Evolutionary conservation across 2,797 vertebrate species (phyloP).

Genomic region (Smutsia temminckii): DNA sequence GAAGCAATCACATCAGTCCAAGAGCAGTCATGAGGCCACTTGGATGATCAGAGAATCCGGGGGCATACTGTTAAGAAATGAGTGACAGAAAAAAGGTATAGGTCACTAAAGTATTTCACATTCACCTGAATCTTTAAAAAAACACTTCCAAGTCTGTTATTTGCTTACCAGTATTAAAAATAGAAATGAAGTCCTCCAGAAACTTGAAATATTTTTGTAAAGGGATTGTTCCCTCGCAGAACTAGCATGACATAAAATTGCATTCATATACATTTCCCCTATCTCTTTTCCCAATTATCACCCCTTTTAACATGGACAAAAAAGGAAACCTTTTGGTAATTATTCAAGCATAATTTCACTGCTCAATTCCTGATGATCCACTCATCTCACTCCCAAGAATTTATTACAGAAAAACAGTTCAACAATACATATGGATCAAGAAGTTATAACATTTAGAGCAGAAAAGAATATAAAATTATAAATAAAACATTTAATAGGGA

Average conservation of each 20-base stretch:
- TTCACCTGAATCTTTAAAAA: conserved; percentile 41
- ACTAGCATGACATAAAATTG: neutral
- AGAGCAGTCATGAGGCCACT: neutral
- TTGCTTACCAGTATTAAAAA: conserved; percentile 25
- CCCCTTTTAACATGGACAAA: neutral
- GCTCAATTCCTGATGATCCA: neutral
- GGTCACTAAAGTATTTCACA: neutral
- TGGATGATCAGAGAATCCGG: neutral
- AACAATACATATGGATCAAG: neutral
- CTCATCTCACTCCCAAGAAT: neutral
- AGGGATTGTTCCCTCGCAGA: neutral
- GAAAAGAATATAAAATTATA: no score
- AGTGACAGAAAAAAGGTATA: neutral
- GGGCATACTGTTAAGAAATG: neutral
- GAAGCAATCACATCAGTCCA: neutral
- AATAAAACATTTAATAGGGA: neutral
- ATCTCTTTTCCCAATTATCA: neutral
- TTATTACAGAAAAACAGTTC: neutral
- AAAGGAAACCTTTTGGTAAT: neutral
- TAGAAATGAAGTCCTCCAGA: conserved; percentile 32
- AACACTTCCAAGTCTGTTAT: conserved; percentile 21
- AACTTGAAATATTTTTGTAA: conserved; percentile 26
- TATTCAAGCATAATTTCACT: neutral
- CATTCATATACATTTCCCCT: neutral
- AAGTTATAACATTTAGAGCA: neutral